A percentile compares a stretch with the other conserved stretches of the same genome.
Conservation (phyloP, 2,113 vertebrate species). For the Chamaea fasciata region DNA sequence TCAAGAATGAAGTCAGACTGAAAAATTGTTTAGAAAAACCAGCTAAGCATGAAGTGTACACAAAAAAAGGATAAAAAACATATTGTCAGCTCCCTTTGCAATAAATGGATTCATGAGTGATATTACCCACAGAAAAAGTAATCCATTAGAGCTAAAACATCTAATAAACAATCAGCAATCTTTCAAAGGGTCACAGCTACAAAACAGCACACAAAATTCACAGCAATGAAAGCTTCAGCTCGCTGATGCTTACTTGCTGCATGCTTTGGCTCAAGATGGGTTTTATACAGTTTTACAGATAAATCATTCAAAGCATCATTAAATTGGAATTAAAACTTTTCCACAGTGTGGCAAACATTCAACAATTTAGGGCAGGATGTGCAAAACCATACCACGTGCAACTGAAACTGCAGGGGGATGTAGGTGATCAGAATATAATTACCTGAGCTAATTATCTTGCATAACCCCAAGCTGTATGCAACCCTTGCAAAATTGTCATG, state of each 20-base stretch:
- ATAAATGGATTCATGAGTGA: not conserved
- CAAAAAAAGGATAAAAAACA: not conserved
- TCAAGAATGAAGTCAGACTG: not conserved
- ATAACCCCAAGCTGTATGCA: slow-evolving; percentile 24
- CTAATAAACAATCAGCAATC: not conserved
- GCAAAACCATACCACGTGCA: slow-evolving; percentile 4
- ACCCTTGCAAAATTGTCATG: not conserved
- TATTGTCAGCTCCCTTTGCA: not conserved
- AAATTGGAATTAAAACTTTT: not conserved
- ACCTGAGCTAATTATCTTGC: slow-evolving; percentile 49
- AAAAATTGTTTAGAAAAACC: not conserved
- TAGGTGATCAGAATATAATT: slow-evolving; percentile 42
- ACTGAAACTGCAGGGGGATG: slow-evolving; percentile 7
- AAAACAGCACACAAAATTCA: not conserved
- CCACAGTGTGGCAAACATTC: not conserved
- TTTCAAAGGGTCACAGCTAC: not conserved
- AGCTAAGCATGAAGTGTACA: not conserved
- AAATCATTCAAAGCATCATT: not conserved
- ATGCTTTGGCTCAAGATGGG: not conserved
- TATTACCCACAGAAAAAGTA: not conserved
- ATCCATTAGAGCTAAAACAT: not conserved
- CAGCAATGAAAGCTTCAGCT: not conserved
- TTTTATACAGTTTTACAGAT: not conserved
- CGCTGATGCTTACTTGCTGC: not conserved
- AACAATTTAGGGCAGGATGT: slow-evolving; percentile 8